A percentile compares a stretch with the other conserved stretches of the same genome.
Evolutionary conservation across 2,113 vertebrate species (phyloP).

Genomic region (Rhinolophus sinicus): DNA sequence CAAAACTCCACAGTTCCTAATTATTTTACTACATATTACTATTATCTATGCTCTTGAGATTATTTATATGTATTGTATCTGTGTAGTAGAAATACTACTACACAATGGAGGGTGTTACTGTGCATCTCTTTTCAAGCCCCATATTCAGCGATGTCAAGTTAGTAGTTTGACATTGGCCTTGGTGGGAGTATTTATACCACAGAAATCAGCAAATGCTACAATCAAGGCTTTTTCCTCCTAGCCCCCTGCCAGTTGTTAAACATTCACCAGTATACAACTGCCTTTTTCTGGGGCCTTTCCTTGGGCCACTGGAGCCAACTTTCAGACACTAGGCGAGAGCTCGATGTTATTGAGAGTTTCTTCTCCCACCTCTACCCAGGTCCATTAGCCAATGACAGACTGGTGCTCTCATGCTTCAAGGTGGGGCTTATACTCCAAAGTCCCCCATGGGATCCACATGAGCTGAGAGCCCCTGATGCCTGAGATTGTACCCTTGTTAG

Average conservation of each 20-base stretch:
- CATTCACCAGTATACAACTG: background rate
- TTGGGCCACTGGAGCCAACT: background rate
- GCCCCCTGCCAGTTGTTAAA: background rate
- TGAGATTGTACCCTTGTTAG: background rate
- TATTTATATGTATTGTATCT: background rate
- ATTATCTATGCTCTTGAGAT: background rate
- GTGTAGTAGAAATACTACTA: background rate
- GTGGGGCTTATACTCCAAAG: background rate
- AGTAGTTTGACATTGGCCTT: background rate
- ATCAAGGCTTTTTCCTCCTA: background rate
- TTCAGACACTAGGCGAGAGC: background rate
- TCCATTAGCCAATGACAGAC: background rate
- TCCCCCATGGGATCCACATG: background rate
- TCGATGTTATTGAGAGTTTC: background rate
- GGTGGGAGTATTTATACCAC: background rate
- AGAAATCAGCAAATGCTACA: conserved; percentile 1
- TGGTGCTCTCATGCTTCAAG: background rate
- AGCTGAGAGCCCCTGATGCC: background rate
- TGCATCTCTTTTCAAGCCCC: background rate
- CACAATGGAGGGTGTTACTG: background rate
- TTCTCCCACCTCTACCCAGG: background rate
- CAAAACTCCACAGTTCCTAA: background rate
- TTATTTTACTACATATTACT: conserved; percentile 46
- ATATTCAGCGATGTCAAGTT: background rate
- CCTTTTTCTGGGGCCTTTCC: background rate